Base-by-base conservation (phyloP, 2,797 vertebrate genomes). In the Xiphophorus birchmanni region DNA sequence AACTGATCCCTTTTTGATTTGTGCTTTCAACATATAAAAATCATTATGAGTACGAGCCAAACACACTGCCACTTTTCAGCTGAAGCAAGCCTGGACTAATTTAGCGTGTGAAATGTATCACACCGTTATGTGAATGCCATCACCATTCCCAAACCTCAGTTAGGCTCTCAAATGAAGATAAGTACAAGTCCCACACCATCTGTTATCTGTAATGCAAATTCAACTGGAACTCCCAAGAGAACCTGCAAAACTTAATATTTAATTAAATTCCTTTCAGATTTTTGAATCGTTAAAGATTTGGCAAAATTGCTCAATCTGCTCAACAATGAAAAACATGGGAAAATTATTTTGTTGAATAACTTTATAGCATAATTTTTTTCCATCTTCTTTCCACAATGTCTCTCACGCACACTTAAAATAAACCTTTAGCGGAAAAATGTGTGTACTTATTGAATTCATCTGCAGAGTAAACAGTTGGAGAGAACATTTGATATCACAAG, bases 131-230 rank as follows among this genome's bases (percentile, higher is more conserved):
- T 74, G 74, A 81, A 77, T 8, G 76, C 83, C 82, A 73, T 76
- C 69, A 79, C 79, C 67, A 74, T 88, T 89, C 86, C 79, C 82
- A 84, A 84, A 86, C 75, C 84, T 86, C 85, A 78, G 87, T 83
- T 80, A 71, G 73, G 80, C 78, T 84, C 67, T 90, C 23, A 72
- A 84, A 86, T 88, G 88, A 91, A 80, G 75, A 93, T 73, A 82
- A 80, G 82, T 54, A 83, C 69, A 11, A 50, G 76, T 88, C 82
- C 77, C 90, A 75, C 77, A 86, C 93, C 92, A 95, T 93, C 91
- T 94, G 91, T 76, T 91, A 87, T 93, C 90, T 93, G 88, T 88
- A 90, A 88, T 89, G 90, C 89, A 88, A 84, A 93, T 93, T 90
- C 87, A 90, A 85, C 85, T 84, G 83, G 74, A 88, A 80, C 15